Conservation (phyloP, 2,797 vertebrate species). For the Glyptemys insculpta region DNA sequence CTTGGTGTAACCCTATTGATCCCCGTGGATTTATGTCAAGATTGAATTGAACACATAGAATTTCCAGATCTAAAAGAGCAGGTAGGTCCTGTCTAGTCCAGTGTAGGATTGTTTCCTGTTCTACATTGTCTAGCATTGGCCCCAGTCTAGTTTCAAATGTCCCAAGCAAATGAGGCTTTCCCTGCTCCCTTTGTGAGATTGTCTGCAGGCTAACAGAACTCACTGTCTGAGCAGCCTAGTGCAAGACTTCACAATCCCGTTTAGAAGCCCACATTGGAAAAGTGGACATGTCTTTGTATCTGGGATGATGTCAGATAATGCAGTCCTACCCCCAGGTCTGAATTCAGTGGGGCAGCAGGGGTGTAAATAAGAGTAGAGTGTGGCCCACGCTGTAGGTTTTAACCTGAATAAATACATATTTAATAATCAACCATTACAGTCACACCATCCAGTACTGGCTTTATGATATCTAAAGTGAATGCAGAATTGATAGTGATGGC, state of each 20-base stretch:
- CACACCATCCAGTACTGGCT: constrained; percentile 24
- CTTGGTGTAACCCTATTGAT: background rate
- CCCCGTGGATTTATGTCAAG: background rate
- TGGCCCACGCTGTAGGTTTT: background rate
- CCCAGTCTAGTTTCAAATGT: background rate
- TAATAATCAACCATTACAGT: background rate
- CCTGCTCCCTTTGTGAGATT: background rate
- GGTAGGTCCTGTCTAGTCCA: background rate
- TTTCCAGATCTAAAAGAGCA: background rate
- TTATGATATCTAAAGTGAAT: constrained; percentile 28
- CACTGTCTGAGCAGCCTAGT: background rate
- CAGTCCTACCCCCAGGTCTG: background rate
- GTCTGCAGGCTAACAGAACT: background rate
- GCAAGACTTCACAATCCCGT: background rate
- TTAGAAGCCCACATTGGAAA: background rate
- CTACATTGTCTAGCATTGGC: background rate
- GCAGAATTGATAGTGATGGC: background rate
- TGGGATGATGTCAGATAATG: background rate
- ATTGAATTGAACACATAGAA: background rate
- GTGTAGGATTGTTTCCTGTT: background rate
- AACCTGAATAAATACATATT: background rate
- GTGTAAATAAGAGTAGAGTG: background rate
- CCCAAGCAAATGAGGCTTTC: background rate
- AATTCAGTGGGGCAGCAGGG: background rate
- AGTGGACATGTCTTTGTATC: background rate